Evolutionary conservation across 2,888 invertebrate species (phyloP).

Genomic region (Ellobium chinense): DNA sequence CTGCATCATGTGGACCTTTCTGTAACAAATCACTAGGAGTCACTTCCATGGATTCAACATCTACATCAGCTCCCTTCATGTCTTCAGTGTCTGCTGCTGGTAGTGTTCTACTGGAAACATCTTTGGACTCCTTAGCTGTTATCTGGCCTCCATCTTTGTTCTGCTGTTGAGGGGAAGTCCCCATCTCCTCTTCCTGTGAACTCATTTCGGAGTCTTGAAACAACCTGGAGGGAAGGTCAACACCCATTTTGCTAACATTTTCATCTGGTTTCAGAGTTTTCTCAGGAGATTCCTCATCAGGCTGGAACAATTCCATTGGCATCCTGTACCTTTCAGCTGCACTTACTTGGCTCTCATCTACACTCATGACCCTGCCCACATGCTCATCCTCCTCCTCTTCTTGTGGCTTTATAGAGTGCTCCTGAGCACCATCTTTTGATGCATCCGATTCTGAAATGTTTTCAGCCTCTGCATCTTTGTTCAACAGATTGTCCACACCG

Average conservation of each 20-base stretch:
- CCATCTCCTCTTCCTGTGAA: not conserved
- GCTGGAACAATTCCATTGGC: conserved; percentile 43
- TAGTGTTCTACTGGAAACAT: not conserved
- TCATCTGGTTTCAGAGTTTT: conserved; percentile 23
- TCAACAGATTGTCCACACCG: not conserved
- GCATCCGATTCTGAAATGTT: not conserved
- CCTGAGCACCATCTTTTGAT: not conserved
- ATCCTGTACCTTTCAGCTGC: conserved; percentile 43
- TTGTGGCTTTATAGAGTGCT: not conserved
- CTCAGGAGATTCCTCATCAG: conserved; percentile 44
- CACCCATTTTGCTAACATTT: not conserved
- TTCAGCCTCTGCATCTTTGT: not conserved
- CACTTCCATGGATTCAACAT: not conserved
- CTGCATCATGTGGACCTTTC: not conserved
- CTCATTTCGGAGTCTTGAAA: conserved; percentile 25
- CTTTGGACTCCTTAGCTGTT: not conserved
- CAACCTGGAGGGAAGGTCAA: not conserved
- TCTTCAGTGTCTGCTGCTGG: not conserved
- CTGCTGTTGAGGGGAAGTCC: not conserved
- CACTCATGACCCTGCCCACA: not conserved
- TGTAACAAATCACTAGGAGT: not conserved
- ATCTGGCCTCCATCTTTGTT: not conserved
- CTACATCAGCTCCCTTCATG: not conserved
- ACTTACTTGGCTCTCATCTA: conserved; percentile 41
- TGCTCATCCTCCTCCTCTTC: not conserved